A percentile compares a stretch with the other conserved stretches of the same genome.
phyloP scores from a whole-genome alignment of 2,888 invertebrate genomes.

The Orthonevra nobilis region DNA sequence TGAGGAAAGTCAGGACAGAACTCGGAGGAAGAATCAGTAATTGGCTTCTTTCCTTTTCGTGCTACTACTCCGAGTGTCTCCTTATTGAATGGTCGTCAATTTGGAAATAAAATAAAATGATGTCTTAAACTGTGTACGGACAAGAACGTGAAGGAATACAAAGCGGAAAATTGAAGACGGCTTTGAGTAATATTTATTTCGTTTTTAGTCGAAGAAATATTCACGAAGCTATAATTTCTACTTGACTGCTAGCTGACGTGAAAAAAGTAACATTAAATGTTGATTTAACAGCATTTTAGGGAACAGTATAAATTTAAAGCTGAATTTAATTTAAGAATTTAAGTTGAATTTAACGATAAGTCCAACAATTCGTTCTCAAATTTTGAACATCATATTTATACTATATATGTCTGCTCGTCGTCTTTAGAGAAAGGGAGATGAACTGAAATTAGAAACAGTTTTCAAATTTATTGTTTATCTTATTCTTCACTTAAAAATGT shows the following conservation, averaged over 20 bases:
- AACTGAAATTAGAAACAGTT: too few species aligned
- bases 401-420: too few species aligned
- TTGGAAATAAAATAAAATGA: conserved; percentile 23
- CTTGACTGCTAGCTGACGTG: conserved; percentile 16
- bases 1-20: conserved; percentile 30
- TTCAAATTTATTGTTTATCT: too few species aligned
- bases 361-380: too few species aligned
- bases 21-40: conserved; percentile 52
- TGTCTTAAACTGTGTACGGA: conserved; percentile 6
- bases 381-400: too few species aligned
- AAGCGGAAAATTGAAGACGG: conserved; percentile 9
- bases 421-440: too few species aligned
- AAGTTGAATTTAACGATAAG: too few species aligned
- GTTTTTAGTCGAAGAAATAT: not conserved
- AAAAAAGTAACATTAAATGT: too few species aligned
- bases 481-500: too few species aligned
- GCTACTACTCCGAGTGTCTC: conserved; percentile 63
- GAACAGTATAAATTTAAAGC: too few species aligned
- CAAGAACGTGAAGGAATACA: not conserved
- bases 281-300: too few species aligned
- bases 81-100: conserved; percentile 72
- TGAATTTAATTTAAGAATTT: too few species aligned
- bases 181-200: conserved; percentile 9
- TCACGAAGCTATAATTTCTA: conserved; percentile 34
- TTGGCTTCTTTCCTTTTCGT: conserved; percentile 72